Percentiles rank a stretch among this genome's conserved stretches.
Evolutionary conservation across 2,113 vertebrate genomes (phyloP).

Genomic region (Varanus komodoensis): DNA sequence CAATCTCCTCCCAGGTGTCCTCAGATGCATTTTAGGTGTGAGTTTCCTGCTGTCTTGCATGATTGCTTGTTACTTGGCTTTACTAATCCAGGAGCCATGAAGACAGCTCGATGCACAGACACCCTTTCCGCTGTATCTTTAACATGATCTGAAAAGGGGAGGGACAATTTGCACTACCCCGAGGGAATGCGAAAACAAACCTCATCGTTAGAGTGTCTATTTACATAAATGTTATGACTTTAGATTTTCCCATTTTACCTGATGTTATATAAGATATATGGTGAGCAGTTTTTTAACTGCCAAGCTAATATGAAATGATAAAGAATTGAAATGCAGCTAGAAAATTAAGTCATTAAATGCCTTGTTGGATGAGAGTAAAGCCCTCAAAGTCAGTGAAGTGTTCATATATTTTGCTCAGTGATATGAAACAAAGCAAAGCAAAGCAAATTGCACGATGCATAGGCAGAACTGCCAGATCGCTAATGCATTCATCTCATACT

Average conservation of each 20-base stretch:
- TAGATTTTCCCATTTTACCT: slow-evolving; percentile 55
- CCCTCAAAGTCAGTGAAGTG: slow-evolving; percentile 35
- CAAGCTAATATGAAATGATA: slow-evolving; percentile 39
- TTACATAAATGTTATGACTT: slow-evolving; percentile 52
- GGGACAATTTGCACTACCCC: slow-evolving; percentile 10
- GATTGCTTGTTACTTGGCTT: slow-evolving; percentile 10
- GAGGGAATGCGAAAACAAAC: slow-evolving; percentile 26
- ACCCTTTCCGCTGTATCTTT: slow-evolving; percentile 13
- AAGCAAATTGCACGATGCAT: slow-evolving; percentile 27
- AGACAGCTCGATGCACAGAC: background rate
- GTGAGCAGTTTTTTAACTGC: slow-evolving; percentile 10
- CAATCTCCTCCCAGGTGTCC: slow-evolving; percentile 8
- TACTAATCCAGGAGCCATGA: slow-evolving; percentile 35
- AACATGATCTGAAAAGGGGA: slow-evolving; percentile 2
- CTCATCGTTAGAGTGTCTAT: slow-evolving; percentile 25
- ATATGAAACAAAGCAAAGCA: slow-evolving; percentile 30
- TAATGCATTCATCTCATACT: background rate
- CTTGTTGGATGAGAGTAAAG: background rate
- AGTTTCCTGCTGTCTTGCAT: background rate
- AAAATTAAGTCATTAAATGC: slow-evolving; percentile 45
- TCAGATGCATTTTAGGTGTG: slow-evolving; percentile 14
- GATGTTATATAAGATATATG: slow-evolving; percentile 21
- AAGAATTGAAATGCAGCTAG: slow-evolving; percentile 36
- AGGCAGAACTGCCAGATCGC: background rate
- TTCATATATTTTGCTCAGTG: slow-evolving; percentile 9